Percentiles rank a stretch among this genome's conserved stretches.
phyloP scores from a whole-genome alignment of 2,888 invertebrate genomes.

The Philereme transversata region DNA sequence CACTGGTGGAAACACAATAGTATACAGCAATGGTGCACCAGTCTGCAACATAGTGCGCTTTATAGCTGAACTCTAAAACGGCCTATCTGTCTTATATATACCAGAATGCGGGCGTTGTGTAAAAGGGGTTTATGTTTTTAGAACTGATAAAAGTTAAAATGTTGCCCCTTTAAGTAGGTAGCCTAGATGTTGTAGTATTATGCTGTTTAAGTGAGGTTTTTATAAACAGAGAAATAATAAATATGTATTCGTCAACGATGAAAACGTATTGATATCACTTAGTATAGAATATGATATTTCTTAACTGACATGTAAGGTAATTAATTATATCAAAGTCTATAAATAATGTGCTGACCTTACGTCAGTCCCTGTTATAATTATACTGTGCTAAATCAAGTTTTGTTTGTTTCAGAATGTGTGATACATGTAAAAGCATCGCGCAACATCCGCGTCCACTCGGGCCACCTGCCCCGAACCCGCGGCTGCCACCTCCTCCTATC shows the following conservation, averaged over 20 bases:
- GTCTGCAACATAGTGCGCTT: conserved; percentile 4
- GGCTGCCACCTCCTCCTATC: conserved; percentile 85
- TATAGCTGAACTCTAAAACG: conserved; percentile 8
- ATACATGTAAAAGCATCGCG: conserved; percentile 69
- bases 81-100: background rate
- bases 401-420: conserved; percentile 84
- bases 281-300: too few relatives aligned
- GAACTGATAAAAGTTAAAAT: conserved; percentile 1
- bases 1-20: background rate
- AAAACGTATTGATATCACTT: too few relatives aligned
- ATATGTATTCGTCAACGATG: too few relatives aligned
- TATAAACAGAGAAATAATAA: too few relatives aligned
- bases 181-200: too few relatives aligned
- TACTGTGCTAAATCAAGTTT: background rate
- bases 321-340: too few relatives aligned
- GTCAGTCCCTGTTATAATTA: background rate
- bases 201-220: too few relatives aligned
- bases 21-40: background rate
- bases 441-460: conserved; percentile 76
- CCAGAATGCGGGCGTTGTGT: background rate
- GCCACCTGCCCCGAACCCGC: conserved; percentile 76
- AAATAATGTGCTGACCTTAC: too few relatives aligned
- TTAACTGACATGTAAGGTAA: too few relatives aligned
- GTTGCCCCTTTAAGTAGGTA: background rate
- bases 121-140: conserved; percentile 13